Evolutionary conservation across 2,113 vertebrate genomes (phyloP).

Genomic region (Piprites chloris): DNA sequence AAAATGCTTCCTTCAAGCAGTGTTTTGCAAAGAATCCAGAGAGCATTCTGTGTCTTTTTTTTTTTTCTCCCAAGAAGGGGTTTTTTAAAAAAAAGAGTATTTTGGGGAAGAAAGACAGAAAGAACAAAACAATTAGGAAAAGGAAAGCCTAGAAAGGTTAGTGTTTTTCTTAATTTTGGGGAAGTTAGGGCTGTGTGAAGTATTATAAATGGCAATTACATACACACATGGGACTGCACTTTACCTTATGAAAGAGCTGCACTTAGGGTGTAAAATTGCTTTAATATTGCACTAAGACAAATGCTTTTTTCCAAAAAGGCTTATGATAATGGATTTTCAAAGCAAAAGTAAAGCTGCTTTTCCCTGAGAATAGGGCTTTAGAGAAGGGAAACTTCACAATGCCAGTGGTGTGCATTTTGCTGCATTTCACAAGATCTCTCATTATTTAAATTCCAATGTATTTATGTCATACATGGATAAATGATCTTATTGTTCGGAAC

Average conservation of each 20-base stretch:
- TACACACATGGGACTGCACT: slow-evolving; percentile 53
- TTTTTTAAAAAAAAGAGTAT: neutral
- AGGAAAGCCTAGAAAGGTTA: slow-evolving; percentile 5
- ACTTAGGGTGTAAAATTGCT: slow-evolving; percentile 70
- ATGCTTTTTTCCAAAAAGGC: slow-evolving; percentile 14
- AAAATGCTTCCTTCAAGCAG: neutral
- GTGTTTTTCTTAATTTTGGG: slow-evolving; percentile 44
- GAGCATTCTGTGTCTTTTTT: neutral
- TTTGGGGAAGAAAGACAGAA: neutral
- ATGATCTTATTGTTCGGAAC: slow-evolving; percentile 73
- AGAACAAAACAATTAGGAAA: slow-evolving; percentile 33
- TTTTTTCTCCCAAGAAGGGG: neutral
- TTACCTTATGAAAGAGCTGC: slow-evolving; percentile 53
- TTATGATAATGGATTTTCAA: slow-evolving; percentile 74
- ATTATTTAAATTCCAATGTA: slow-evolving; percentile 72
- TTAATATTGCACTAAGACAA: slow-evolving; percentile 70
- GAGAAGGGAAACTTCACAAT: slow-evolving; percentile 57
- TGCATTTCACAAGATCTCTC: slow-evolving; percentile 70
- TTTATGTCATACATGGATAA: slow-evolving; percentile 77
- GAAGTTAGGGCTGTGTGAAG: slow-evolving; percentile 23
- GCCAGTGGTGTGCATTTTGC: slow-evolving; percentile 53
- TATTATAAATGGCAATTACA: slow-evolving; percentile 51
- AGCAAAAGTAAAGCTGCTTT: slow-evolving; percentile 64
- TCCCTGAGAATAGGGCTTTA: slow-evolving; percentile 52
- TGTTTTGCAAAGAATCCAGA: slow-evolving; percentile 30